A percentile compares a stretch with the other conserved stretches of the same genome.
phyloP scores from a whole-genome alignment of 2,113 vertebrate genomes.

The Chamaea fasciata region DNA sequence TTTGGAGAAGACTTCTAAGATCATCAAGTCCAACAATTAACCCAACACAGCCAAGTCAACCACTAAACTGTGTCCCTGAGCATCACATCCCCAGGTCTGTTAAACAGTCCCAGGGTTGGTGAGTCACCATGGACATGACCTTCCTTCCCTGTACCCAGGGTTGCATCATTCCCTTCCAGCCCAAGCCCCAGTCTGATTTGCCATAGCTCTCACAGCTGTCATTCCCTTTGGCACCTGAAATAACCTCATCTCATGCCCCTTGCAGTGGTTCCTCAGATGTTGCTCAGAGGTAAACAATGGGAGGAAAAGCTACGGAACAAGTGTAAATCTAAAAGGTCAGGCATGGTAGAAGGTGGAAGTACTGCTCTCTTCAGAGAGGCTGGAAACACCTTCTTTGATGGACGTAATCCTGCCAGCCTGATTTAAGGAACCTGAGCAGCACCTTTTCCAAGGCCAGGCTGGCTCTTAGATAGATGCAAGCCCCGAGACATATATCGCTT shows the following conservation, averaged over 20 bases:
- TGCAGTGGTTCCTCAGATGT: background rate
- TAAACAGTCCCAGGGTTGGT: background rate
- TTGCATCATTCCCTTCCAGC: background rate
- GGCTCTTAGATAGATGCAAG: background rate
- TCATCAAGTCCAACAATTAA: background rate
- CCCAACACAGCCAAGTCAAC: background rate
- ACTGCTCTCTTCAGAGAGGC: background rate
- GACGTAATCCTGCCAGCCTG: background rate
- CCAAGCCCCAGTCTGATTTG: background rate
- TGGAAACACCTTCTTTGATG: background rate
- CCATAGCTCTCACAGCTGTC: background rate
- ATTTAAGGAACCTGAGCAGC: background rate
- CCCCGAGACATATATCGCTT: background rate
- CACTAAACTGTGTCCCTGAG: background rate
- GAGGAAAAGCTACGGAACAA: background rate
- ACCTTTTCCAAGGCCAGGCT: background rate
- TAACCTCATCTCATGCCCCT: background rate
- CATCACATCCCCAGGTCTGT: background rate
- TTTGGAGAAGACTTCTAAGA: background rate
- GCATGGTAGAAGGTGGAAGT: background rate
- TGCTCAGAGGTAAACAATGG: background rate
- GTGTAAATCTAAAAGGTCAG: background rate
- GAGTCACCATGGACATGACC: rapidly evolving
- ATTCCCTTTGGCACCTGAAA: background rate
- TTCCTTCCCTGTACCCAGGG: background rate